Evolutionary conservation across 2,888 invertebrate genomes (phyloP), one percentile per base, ranked within the genome.

Genomic region (Microctonus hyperodae): DNA sequence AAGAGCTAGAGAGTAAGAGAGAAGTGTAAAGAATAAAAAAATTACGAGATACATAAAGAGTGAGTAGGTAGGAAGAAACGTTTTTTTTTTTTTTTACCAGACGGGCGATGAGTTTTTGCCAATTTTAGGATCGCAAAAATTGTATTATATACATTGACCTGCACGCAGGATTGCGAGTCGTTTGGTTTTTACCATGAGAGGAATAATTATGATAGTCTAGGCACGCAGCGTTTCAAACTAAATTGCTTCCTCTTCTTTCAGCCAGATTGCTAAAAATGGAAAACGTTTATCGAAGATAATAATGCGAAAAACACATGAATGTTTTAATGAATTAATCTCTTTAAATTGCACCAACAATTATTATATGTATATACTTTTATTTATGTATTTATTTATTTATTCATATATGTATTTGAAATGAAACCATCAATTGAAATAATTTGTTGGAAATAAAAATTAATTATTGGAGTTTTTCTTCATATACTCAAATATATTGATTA

Each of bases 151-250:
- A 13, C 31, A 53, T 61, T 61, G 61, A 61, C 61, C 66, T 66
- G 64, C 70, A 69, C 72, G 70, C 69, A 70, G 68, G 64, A 67
- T 65, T 67, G 44, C 28, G 44, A 48, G 44, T 50, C 48, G 57
- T 66, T 61, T 25, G 31, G 70, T 73, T 73, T 73, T 73, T 70
- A 61, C 70, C 65, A 61, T 68, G 67, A 69, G 69, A 67, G 65
- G n/a, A 70, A 73, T 73, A 73, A 73, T 73, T 73, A 73, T 69
- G 70, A 71, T 73, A 64, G 73, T 70, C 71, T 71, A 73, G 69
- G 73, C 71, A 73, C 69, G 73, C 71, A 73, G 71, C 65, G 70
- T 64, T 62, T 64, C 55, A 35, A 35, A 37, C 63, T 55, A 66
- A 64, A 64, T 67, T 64, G 51, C 67, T 66, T 64, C 59, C 64